Evolutionary conservation across 2,888 invertebrate species (phyloP).

Genomic region (Mesochorus sp.): DNA sequence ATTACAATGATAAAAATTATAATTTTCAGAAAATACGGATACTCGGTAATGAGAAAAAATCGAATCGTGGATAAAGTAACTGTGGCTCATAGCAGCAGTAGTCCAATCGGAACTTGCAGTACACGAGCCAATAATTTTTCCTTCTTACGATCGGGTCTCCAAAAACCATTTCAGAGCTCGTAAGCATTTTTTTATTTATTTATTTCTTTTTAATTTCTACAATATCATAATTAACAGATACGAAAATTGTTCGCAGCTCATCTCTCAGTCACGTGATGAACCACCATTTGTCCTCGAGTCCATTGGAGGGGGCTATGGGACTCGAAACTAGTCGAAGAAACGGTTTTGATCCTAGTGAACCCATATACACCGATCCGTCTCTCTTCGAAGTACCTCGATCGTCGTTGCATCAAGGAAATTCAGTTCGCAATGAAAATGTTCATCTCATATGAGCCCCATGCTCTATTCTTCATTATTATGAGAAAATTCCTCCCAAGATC

Average conservation of each 20-base stretch:
- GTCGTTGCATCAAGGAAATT: slow-evolving; percentile 85
- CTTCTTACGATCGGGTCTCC: slow-evolving; percentile 80
- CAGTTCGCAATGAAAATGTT: slow-evolving; percentile 79
- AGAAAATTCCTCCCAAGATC: not conserved
- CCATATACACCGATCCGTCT: slow-evolving; percentile 96
- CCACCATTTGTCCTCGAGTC: slow-evolving; percentile 80
- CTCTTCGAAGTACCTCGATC: slow-evolving; percentile 93
- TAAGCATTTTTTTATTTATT: slow-evolving; percentile 67
- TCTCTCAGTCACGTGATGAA: slow-evolving; percentile 77
- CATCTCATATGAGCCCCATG: slow-evolving; percentile 75
- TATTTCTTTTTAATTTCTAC: not conserved
- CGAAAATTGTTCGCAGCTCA: slow-evolving; percentile 66
- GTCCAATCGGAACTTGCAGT: slow-evolving; percentile 78
- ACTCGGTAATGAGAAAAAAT: slow-evolving; percentile 85
- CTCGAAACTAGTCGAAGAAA: slow-evolving; percentile 83
- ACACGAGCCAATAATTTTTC: slow-evolving; percentile 80
- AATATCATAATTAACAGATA: not conserved
- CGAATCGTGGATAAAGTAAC: slow-evolving; percentile 75
- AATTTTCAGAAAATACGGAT: slow-evolving; percentile 85
- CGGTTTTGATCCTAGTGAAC: slow-evolving; percentile 94
- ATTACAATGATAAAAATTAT: not conserved
- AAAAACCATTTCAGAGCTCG: slow-evolving; percentile 79
- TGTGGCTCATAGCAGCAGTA: slow-evolving; percentile 64
- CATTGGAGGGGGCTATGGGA: slow-evolving; percentile 83
- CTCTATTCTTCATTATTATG: slow-evolving; percentile 16